A percentile compares a stretch with the other conserved stretches of the same genome.
phyloP scores from a whole-genome alignment of 2,113 vertebrate species.

The Lichenostomus cassidix region DNA sequence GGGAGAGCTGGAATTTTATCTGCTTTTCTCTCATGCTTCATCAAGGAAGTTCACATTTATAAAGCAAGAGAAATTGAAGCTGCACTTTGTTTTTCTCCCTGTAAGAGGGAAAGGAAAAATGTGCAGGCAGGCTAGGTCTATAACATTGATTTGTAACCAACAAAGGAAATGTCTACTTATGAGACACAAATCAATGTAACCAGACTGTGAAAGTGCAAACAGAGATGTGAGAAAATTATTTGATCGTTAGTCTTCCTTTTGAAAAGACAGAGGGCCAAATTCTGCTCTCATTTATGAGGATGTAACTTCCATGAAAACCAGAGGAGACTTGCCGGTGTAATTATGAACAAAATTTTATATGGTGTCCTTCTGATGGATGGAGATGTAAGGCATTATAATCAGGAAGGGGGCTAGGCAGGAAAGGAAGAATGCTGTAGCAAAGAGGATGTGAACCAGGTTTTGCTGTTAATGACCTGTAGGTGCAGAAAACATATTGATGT shows the following conservation, averaged over 20 bases:
- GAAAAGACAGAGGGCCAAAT: constrained; percentile 50
- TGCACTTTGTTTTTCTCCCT: constrained; percentile 50
- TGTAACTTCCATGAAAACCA: not conserved
- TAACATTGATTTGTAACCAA: constrained; percentile 80
- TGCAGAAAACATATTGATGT: not conserved
- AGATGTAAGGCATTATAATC: not conserved
- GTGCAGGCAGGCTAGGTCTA: constrained; percentile 68
- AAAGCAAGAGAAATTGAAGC: constrained; percentile 49
- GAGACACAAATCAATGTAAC: constrained; percentile 82
- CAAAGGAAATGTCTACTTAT: constrained; percentile 80
- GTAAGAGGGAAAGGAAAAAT: constrained; percentile 26
- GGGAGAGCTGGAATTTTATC: constrained; percentile 24
- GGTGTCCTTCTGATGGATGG: not conserved
- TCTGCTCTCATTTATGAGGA: constrained; percentile 6
- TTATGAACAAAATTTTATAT: not conserved
- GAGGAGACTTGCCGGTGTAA: not conserved
- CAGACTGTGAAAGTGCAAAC: constrained; percentile 78
- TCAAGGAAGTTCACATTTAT: constrained; percentile 62
- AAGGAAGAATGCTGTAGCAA: not conserved
- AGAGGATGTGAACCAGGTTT: constrained; percentile 8
- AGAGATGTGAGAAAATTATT: constrained; percentile 82
- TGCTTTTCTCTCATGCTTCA: constrained; percentile 37
- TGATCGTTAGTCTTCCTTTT: constrained; percentile 72
- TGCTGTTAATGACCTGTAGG: constrained; percentile 33
- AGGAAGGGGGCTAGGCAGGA: not conserved